Conservation (phyloP, 2,797 vertebrate species). For the Potorous gilbertii region DNA sequence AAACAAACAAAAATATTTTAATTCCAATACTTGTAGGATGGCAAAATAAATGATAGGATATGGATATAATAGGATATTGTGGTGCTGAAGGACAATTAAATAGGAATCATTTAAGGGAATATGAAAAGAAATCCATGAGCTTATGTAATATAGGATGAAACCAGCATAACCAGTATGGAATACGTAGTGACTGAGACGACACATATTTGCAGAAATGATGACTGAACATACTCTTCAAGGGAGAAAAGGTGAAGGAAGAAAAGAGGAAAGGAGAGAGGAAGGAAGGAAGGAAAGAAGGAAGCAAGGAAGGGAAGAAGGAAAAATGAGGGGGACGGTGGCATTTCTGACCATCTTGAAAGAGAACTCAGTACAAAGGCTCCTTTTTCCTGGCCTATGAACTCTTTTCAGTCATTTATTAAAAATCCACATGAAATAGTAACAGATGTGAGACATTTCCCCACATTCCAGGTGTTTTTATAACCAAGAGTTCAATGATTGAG, state of each 20-base stretch:
- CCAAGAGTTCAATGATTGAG: not conserved
- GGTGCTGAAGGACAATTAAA: not conserved
- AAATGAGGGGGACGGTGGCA: not conserved
- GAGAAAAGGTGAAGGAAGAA: not conserved
- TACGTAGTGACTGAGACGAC: not conserved
- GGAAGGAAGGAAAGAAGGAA: not conserved
- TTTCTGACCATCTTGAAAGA: not conserved
- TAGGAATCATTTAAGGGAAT: not conserved
- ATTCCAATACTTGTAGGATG: not conserved
- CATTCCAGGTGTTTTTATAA: not conserved
- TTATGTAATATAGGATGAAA: not conserved
- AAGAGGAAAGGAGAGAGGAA: not conserved
- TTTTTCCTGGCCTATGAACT: not conserved
- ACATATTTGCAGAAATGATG: not conserved
- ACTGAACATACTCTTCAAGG: not conserved
- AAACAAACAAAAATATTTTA: not conserved
- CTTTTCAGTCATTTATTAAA: slow-evolving; percentile 12
- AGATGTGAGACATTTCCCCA: not conserved
- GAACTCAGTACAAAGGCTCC: not conserved
- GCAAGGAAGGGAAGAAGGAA: not conserved
- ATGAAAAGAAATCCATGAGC: not conserved
- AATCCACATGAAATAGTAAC: not conserved
- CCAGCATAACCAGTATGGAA: not conserved
- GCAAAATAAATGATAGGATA: not conserved
- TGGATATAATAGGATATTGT: not conserved